Evolutionary conservation across 2,888 invertebrate species (phyloP).

Genomic region (Ophonus ardosiacus): DNA sequence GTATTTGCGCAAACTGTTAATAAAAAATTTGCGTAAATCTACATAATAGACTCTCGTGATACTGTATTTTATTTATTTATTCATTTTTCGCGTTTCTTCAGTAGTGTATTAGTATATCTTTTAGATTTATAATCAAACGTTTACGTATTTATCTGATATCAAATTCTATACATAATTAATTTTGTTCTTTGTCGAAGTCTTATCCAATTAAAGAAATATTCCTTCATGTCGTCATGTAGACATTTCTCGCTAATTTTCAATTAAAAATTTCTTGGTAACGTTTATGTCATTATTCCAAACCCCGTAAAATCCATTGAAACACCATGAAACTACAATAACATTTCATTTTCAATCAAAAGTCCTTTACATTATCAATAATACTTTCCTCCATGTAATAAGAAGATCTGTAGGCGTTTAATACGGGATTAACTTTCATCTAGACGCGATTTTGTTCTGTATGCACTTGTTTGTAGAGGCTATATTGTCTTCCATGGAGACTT

Average conservation of each 20-base stretch:
- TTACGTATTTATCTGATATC: too few species aligned
- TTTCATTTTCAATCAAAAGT: constrained; percentile 53
- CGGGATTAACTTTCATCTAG: constrained; percentile 48
- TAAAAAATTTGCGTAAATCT: too few species aligned
- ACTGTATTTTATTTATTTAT: too few species aligned
- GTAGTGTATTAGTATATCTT: too few species aligned
- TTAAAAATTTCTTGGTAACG: constrained; percentile 23
- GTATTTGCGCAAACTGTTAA: too few species aligned
- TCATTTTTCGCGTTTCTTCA: too few species aligned
- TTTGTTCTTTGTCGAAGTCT: too few species aligned
- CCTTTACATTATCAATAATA: constrained; percentile 31
- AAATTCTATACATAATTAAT: too few species aligned
- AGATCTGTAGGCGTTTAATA: constrained; percentile 58
- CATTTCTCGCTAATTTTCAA: background rate
- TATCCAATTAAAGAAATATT: too few species aligned
- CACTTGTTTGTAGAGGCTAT: background rate
- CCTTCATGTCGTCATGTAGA: background rate
- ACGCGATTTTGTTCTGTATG: constrained; percentile 2
- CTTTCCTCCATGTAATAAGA: constrained; percentile 53
- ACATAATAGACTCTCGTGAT: too few species aligned
- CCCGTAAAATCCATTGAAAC: constrained; percentile 21
- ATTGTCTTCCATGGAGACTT: constrained; percentile 40
- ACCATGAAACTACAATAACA: constrained; percentile 38
- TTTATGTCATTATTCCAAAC: background rate
- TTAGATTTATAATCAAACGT: too few species aligned